Evolutionary conservation across 2,888 invertebrate genomes (phyloP), one percentile per base, ranked within the genome.

Genomic region (Orgyia antiqua): DNA sequence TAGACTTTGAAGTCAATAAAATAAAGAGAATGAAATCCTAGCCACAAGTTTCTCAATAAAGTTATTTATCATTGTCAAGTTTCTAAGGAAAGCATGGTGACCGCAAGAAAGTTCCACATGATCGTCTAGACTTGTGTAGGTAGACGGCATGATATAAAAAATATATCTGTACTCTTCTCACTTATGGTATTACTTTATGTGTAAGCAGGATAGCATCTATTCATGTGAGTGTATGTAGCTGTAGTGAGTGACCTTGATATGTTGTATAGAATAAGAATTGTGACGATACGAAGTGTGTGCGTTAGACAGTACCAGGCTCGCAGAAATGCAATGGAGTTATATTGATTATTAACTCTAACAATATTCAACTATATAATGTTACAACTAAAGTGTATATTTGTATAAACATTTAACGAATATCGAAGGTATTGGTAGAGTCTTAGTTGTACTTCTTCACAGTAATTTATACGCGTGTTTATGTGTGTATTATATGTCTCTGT

Each of bases 181-280:
- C 58, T 33, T 44, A 38, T 43, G 24, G 44, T 39, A 38, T 43
- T 38, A 35, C 18, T 25, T 30, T 31, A 37, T 26, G 64, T 49
- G 62, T 34, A 66, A 35, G 31, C 72, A 56, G 57, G 76, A 62
- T 69, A 70, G 38, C 35, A 68, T 58, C 59, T 63, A 62, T 57
- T 4, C 6, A 21, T 23, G 6, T 4, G 15, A 15, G 15, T 15
- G 6, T 23, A 10, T 10, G 23, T 23, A 11, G 10, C 10, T 4
- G 58, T n/a, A n/a, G n/a, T n/a, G n/a, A n/a, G n/a, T 69, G 78
- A 74, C 79, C 82, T 80, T 82, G 76, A 79, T 80, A 62, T 69
- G 64, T 71, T 69, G n/a, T n/a, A n/a, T n/a, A n/a, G 70, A 70
- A 70, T 65, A 66, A 68, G 66, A 71, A 64, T 58, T 52, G 61